Percentiles rank a stretch among this genome's conserved stretches.
These are phyloP conservation scores for Procavia capensis DNA, from an alignment of 2,113 vertebrate genomes.

Conservation along the genomic window DNA sequence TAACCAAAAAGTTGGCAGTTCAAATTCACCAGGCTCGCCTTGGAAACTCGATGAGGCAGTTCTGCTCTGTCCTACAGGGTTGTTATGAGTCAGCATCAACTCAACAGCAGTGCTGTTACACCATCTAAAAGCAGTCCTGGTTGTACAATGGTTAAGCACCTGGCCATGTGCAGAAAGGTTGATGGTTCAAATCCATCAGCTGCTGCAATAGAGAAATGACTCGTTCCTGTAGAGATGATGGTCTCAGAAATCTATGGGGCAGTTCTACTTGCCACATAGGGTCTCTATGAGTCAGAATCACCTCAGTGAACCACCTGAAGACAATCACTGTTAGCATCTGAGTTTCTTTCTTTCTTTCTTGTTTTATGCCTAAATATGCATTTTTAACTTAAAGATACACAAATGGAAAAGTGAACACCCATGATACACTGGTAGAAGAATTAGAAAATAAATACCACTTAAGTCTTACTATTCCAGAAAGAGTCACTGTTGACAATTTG, in stretches of 20 bases:
- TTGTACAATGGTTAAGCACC: neutral
- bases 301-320: neutral
- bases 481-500: constrained; percentile 43
- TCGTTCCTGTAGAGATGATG: neutral
- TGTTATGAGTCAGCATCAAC: no score
- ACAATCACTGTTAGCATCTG: neutral
- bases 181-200: neutral
- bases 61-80: no score
- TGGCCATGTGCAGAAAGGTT: neutral
- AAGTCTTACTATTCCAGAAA: constrained; percentile 32
- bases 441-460: constrained; percentile 49
- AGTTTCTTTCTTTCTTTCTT: constrained; percentile 28
- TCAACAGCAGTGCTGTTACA: no score
- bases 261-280: neutral
- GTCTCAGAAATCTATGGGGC: neutral
- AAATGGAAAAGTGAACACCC: constrained; percentile 31
- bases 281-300: neutral
- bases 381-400: constrained; percentile 35
- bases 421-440: neutral
- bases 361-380: constrained; percentile 9
- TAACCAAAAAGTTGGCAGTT: no score
- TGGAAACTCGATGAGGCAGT: no score
- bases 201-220: neutral
- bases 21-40: no score
- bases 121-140: neutral